Evolutionary conservation across 2,797 vertebrate species (phyloP).

Genomic region (Myripristis murdjan): DNA sequence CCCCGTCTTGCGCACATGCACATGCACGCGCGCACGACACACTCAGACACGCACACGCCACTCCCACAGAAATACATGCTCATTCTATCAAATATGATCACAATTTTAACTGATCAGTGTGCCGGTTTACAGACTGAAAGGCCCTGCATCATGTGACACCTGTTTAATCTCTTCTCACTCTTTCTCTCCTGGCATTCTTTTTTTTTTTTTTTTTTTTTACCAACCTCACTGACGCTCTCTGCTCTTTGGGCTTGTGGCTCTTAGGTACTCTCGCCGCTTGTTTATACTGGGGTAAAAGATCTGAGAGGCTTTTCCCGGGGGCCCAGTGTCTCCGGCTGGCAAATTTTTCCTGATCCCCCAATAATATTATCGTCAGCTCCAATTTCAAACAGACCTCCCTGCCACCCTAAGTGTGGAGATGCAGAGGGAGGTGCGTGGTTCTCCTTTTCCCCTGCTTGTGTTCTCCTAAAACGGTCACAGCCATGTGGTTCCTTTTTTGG

Average conservation of each 20-base stretch:
- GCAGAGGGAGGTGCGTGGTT: constrained; percentile 28
- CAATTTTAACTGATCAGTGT: no score
- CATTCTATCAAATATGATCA: neutral
- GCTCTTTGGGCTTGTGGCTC: constrained; percentile 12
- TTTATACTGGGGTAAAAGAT: constrained; percentile 44
- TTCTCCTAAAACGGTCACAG: constrained; percentile 10
- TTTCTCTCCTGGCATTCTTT: constrained; percentile 1
- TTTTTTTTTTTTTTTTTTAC: neutral
- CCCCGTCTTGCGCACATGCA: neutral
- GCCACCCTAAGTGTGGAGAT: constrained; percentile 30
- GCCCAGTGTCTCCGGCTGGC: constrained; percentile 32
- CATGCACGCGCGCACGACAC: no score
- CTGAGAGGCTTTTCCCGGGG: constrained; percentile 36
- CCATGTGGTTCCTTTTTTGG: neutral
- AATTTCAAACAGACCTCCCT: constrained; percentile 42
- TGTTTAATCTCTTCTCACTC: constrained; percentile 17
- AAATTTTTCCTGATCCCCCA: constrained; percentile 37
- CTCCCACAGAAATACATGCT: no score
- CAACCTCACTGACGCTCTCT: neutral
- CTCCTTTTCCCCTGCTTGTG: no score
- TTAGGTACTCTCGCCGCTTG: constrained; percentile 23
- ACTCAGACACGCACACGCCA: no score
- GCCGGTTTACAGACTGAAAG: no score
- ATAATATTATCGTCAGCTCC: constrained; percentile 45
- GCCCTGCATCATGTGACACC: constrained; percentile 14